Base-by-base conservation (phyloP, 1,140 invertebrate genomes). In the Drosophila pseudoananassae region DNA sequence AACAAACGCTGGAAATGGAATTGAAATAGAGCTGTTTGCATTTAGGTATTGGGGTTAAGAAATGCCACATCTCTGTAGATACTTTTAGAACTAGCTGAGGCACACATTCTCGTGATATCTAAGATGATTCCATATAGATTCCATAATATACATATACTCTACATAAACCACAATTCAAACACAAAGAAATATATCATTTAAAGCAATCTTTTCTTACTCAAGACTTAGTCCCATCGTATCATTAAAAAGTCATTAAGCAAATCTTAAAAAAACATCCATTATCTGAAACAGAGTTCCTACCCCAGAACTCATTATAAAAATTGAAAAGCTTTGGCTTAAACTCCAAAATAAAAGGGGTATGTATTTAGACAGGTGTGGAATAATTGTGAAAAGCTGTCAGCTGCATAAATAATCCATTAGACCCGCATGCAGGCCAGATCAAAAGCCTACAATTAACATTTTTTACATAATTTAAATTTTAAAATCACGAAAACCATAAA, bases 401-500 rank as follows among this genome's bases (percentile, higher is more conserved):
- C 60, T 59, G 71, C 47, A 64, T 78, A 56, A 78, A 78, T 61
- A 60, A 60, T 75, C 20, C 43, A 31, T 65, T 71, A 50, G 33
- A 65, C 33, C 49, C 29, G 14, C 38, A 10, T 20, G 14, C 23
- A n/a, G 25, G 7, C 2, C 20, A 2, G 5, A 64, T 25, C 25
- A 4, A 1, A 12, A 7, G n/a, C 63, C n/a, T 54, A 38, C 56
- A 76, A 85, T 84, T 84, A 80, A 85, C 64, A 27, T 76, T 80
- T 76, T 69, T 51, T 65, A 68, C 72, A 76, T 59, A 51, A 82
- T 76, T 53, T 55, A 75, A 65, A 40, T 33, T 52, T 20, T 20
- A 27, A 27, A 51, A 12, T 4, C 55, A 58, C 40, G 61, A 45
- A 58, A 46, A 36, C 20, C 46, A 47, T 40, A 54, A 58, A 50